Evolutionary conservation across 1,140 invertebrate genomes (phyloP), one percentile per base, ranked within the genome.

Genomic region (Orius insidiosus): DNA sequence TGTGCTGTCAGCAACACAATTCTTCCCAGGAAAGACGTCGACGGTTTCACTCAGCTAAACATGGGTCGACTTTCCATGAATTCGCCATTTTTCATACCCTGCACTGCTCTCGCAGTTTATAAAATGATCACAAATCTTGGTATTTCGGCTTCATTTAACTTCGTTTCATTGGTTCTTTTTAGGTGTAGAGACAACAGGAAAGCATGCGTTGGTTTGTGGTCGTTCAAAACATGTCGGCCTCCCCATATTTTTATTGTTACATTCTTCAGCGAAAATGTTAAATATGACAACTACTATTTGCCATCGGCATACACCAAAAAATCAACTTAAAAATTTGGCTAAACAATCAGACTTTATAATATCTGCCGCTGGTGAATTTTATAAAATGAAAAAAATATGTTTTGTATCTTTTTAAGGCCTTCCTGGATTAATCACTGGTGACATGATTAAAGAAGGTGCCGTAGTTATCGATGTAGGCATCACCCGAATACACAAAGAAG

Each of bases 381-480:
- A 47, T 10, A 35, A 35, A 11, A 8, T 30, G 6, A 7, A 6
- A 7, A 33, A 33, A 7, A 33, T 37, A 35, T 47, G 14, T 11
- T 30, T 52, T 31, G 51, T 54, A 46, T 45, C 36, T 5, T 46
- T 52, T 61, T 46, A 44, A 74, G 82, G 83, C 49, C 70, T 86
- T 45, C 81, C 83, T 4, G 72, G 76, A 19, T 64, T 93, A 4
- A 80, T 92, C 38, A 83, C 71, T 46, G 75, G 76, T 11, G 74
- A 87, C 41, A 89, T 92, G 81, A 67, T 93, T 3, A 92, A 89
- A 59, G 75, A 80, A 4, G 86, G 86, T n/a, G 84, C 80, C 35
- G 78, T 78, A 46, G 64, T 92, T 13, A 87, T 92, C 50, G 87
- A 92, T 64, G 81, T 92, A 50, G 86, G 86, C 11, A 86, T 92